Conservation (phyloP, 2,797 vertebrate species). For the Telmatherina bonti region DNA sequence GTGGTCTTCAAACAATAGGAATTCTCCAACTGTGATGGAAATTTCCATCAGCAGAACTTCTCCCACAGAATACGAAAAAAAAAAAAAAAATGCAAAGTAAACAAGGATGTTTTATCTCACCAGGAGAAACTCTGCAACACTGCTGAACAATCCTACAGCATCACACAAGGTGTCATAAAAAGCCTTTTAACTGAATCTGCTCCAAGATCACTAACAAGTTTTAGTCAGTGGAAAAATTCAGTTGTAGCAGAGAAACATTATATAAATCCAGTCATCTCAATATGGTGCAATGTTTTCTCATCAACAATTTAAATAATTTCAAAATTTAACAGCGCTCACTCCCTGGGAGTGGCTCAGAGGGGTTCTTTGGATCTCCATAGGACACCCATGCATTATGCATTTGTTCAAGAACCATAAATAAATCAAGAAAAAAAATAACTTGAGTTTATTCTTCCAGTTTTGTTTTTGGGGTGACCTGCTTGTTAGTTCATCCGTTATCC, state of each 20-base stretch:
- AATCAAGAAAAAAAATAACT: constrained; percentile 63
- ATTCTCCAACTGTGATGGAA: too few species aligned
- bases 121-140: too few species aligned
- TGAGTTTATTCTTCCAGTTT: constrained; percentile 39
- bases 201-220: not conserved
- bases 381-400: constrained; percentile 61
- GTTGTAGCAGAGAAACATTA: not conserved
- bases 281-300: constrained; percentile 15
- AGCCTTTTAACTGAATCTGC: too few species aligned
- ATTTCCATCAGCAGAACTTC: too few species aligned
- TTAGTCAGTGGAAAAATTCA: constrained; percentile 2
- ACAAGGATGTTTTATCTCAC: too few species aligned
- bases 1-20: too few species aligned
- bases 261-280: constrained; percentile 9
- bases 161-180: too few species aligned
- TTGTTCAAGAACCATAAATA: constrained; percentile 44
- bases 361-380: constrained; percentile 33
- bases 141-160: too few species aligned
- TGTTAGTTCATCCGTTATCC: constrained; percentile 57
- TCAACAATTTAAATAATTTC: constrained; percentile 33
- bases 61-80: too few species aligned
- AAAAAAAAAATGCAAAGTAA: too few species aligned
- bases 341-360: constrained; percentile 16
- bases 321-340: constrained; percentile 18
- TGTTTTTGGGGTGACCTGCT: constrained; percentile 59